These are phyloP conservation scores for Drosophila kepulauana DNA, from an alignment of 1,140 invertebrate genomes.

Conservation along the genomic window DNA sequence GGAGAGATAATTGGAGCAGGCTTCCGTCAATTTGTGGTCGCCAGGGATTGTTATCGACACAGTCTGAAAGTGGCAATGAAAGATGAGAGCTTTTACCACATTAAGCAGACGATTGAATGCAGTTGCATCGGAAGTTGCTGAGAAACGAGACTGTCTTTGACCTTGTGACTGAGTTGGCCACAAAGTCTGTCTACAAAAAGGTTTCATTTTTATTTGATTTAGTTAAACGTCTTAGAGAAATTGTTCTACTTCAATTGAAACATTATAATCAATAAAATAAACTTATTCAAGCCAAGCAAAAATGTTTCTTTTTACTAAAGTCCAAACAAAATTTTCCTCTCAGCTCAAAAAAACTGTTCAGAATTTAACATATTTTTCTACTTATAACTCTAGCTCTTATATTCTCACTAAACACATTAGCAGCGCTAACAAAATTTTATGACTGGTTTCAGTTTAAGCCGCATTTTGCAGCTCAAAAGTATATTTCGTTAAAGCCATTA, in stretches of 20 bases:
- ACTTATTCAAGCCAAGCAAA: too few relatives aligned
- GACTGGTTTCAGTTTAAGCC: background rate
- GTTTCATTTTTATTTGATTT: too few relatives aligned
- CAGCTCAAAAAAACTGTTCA: too few relatives aligned
- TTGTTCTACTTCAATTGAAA: too few relatives aligned
- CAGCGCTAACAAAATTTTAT: background rate
- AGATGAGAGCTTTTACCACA: background rate
- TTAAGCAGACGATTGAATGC: background rate
- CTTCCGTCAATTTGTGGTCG: slow-evolving; percentile 29
- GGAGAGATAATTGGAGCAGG: slow-evolving; percentile 17
- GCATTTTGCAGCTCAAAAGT: slow-evolving; percentile 14
- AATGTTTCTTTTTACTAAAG: background rate
- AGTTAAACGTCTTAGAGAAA: too few relatives aligned
- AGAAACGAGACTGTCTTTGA: background rate
- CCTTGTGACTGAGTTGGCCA: background rate
- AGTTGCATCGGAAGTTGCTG: slow-evolving; percentile 6
- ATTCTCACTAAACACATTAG: background rate
- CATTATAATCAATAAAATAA: too few relatives aligned
- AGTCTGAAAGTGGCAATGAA: slow-evolving; percentile 10
- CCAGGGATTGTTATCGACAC: background rate
- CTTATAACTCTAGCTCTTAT: background rate
- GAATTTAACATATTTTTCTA: background rate
- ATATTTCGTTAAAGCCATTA: background rate
- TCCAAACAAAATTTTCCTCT: background rate
- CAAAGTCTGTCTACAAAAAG: background rate